Base-by-base conservation (phyloP, 2,888 invertebrate species). In the Drosophila melanocephala region DNA sequence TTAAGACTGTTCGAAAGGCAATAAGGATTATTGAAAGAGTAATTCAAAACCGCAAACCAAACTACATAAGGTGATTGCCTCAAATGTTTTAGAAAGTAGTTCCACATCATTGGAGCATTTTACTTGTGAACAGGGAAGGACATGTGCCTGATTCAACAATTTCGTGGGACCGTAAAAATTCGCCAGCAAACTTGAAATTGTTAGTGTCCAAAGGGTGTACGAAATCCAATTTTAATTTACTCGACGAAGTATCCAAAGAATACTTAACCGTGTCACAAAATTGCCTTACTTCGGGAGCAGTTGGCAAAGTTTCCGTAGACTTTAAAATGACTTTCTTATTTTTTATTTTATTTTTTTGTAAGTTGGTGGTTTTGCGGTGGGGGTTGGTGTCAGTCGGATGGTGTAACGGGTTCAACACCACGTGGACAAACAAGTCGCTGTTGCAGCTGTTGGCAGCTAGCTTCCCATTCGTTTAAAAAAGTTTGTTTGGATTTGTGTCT, bases 271-370 rank as follows among this genome's bases (percentile, higher is more conserved):
- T 69, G 51, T 52, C 71, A 88, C 72, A 88, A 80, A 81, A 83
- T 74, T 77, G 81, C 82, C 59, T 57, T 58, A 51, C 35, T 35
- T 32, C 3, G 22, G 14, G 33, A 67, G 53, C 63, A 51, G 58
- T 68, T 73, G 75, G 65, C 84, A 81, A 81, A 83, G 66, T 76
- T 68, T 74, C n/a, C 67, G 61, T 65, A 59, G 67, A 61, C 79
- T 79, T 67, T 47, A 37, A 71, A 70, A 67, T 59, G 42, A 64
- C 63, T 51, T 62, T 79, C 35, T 35, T 14, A 12, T 19, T 2
- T 16, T 22, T 22, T 2, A 10, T 19, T 16, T 10, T n/a, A 2
- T 42, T 6, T 7, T 47, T 47, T 26, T 47, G 9, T 26, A 9
- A 16, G 19, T 30, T 28, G 9, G 7, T n/a, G 35, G 37, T 16